Evolutionary conservation across 1,140 invertebrate species (phyloP), one percentile per base, ranked within the genome.

Genomic region (Hycleus phaleratus): DNA sequence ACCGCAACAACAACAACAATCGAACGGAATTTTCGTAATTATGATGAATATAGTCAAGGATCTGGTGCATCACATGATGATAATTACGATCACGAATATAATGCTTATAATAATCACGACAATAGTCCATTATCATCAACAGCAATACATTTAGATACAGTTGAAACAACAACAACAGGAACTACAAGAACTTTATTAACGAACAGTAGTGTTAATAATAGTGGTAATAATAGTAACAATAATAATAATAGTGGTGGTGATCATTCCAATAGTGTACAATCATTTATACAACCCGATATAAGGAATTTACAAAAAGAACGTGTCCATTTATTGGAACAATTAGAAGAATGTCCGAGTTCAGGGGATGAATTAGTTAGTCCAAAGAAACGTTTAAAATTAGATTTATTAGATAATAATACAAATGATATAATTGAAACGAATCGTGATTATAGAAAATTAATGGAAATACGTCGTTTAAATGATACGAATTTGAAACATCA

Each of bases 341-440:
- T 86, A 40, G 85, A 87, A 66, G 84, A 87, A 62, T 85, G 82
- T 73, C 80, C 79, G 53, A 87, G 85, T 66, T 85, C 84, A 65
- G 85, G 85, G 39, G 84, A 85, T 70, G 83, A 85, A 68, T 73
- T 78, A 54, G 76, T 82, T 58, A 81, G 82, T 66, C 81, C 80
- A 26, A 83, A 84, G 65, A 86, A 86, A 70, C 78, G 83, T 32
- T 71, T 78, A 32, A 85, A 85, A 69, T 73, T 83, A 42, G 82
- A 84, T 61, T 73, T 71, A 25, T 53, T 69, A 2, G 79, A 81
- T 45, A 75, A 77, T 9, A 72, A 77, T 9, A 68, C 63, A 38
- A 70, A 72, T 53, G 72, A 73, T 10, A 71, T 73, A 38, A 71
- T 73, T 26, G 72, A 72, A 49, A 67, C 70, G n/a, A 73, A 73